phyloP scores from a whole-genome alignment of 2,888 invertebrate genomes.

The Drosophila mettleri region DNA sequence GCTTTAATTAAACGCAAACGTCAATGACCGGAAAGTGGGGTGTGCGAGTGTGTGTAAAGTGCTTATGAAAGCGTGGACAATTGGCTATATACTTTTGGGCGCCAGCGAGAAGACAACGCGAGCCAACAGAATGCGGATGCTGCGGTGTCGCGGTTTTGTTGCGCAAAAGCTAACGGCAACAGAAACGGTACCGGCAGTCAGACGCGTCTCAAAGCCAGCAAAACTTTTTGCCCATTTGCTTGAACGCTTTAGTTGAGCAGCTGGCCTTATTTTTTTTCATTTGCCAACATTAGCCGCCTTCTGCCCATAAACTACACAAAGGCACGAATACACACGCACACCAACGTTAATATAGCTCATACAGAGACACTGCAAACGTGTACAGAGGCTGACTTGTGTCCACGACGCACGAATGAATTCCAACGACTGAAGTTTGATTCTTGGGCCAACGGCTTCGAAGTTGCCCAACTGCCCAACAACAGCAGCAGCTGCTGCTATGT shows the following conservation, averaged over 20 bases:
- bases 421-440: slow-evolving; percentile 78
- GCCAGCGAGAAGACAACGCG: slow-evolving; percentile 2
- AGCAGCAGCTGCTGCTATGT: slow-evolving; percentile 38
- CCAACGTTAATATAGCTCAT: slow-evolving; percentile 9
- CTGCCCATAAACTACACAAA: slow-evolving; percentile 21
- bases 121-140: slow-evolving; percentile 8
- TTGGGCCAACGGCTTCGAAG: slow-evolving; percentile 28
- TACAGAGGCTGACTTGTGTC: slow-evolving; percentile 56
- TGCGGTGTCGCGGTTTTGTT: slow-evolving; percentile 6
- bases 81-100: slow-evolving; percentile 22
- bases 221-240: slow-evolving; percentile 36
- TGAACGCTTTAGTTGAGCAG: slow-evolving; percentile 25
- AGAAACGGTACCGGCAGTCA: background rate
- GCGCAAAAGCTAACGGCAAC: background rate
- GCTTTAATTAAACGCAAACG: slow-evolving; percentile 45
- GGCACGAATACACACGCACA: slow-evolving; percentile 4
- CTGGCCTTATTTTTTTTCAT: slow-evolving; percentile 23
- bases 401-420: slow-evolving; percentile 82
- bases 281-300: slow-evolving; percentile 30
- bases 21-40: slow-evolving; percentile 74
- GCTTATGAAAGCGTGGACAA: background rate
- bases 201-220: background rate
- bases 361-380: slow-evolving; percentile 20
- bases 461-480: slow-evolving; percentile 12
- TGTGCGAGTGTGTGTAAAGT: slow-evolving; percentile 25